These are phyloP conservation scores for Toxotes chatareus DNA, from an alignment of 2,113 vertebrate genomes.

Conservation along the genomic window DNA sequence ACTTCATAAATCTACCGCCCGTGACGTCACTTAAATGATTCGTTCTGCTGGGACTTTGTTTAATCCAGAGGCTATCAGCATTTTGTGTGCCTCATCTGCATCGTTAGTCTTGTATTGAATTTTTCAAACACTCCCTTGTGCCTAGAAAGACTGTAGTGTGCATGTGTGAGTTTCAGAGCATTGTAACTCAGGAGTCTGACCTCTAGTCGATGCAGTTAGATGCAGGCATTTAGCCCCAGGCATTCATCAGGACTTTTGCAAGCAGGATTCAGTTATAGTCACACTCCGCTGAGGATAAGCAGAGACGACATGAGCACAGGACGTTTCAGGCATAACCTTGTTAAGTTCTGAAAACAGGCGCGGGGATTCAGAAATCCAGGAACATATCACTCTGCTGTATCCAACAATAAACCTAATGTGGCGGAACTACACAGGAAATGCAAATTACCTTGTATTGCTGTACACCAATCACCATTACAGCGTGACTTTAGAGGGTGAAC, in stretches of 20 bases:
- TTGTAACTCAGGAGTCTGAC: conserved; percentile 26
- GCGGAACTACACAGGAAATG: conserved; percentile 1
- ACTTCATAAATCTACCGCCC: neutral
- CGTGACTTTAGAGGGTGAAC: neutral
- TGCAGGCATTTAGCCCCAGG: conserved; percentile 37
- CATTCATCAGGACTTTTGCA: conserved; percentile 24
- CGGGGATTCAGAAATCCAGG: conserved; percentile 18
- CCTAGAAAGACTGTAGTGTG: neutral
- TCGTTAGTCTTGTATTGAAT: neutral
- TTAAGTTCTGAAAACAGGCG: neutral
- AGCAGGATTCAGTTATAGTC: conserved; percentile 34
- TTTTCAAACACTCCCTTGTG: neutral
- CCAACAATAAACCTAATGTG: conserved; percentile 20
- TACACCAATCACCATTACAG: conserved; percentile 9
- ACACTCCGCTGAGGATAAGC: conserved; percentile 37
- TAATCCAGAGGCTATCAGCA: neutral
- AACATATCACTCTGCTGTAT: neutral
- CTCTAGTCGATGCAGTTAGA: conserved; percentile 9
- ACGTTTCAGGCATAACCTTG: conserved; percentile 33
- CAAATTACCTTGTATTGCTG: conserved; percentile 5
- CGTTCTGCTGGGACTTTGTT: neutral
- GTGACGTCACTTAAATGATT: neutral
- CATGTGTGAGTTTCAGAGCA: neutral
- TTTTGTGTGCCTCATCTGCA: neutral
- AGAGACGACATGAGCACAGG: conserved; percentile 20